Evolutionary conservation across 2,797 vertebrate species (phyloP), one percentile per base, ranked within the genome.

Genomic region (Protonibea diacanthus): DNA sequence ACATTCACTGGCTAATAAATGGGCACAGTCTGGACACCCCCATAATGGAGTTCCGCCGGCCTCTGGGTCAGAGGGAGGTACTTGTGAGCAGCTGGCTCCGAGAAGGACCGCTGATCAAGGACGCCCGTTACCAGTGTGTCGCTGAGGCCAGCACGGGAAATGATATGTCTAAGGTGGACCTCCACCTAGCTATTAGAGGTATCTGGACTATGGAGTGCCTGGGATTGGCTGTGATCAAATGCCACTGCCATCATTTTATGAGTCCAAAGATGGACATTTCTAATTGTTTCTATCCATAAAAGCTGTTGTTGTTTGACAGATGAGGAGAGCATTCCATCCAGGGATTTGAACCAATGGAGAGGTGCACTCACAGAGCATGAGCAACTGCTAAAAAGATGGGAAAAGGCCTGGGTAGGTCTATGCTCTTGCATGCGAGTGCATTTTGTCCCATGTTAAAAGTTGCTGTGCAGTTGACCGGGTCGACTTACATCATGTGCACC

Each of bases 1-100:
- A 62, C 65, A 94, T 99, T 88, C 87, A 96, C 88, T 99, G 98
- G 98, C 93, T 95, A 71, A 94, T 96, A 86, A 97, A 98, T 0
- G 94, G 96, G 17, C 95, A 86, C n/a, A 91, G 59, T 52, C 92
- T 97, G 86, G 92, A 96, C 69, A 86, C 73, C 1, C 94, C 93
- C 33, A 71, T 95, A 70, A 95, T 72, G 2, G 94, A 96, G 82
- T 91, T 96, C 81, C 95, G 94, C 42, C 93, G 6, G 93, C 1
- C 33, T 0, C 84, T 98, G 82, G 88, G 89, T 18, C 91, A 92
- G 13, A 95, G 91, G 63, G 92, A 88, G 74, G 83, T 94, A 12
- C 95, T 97, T 1, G 91, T 95, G 79, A 95, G 97, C 93, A 99
- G 97, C 91, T 98, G 97, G 97, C 89, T 99, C 74, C 94, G 85